Conservation (phyloP, 2,797 vertebrate genomes). For the Trichosurus vulpecula region DNA sequence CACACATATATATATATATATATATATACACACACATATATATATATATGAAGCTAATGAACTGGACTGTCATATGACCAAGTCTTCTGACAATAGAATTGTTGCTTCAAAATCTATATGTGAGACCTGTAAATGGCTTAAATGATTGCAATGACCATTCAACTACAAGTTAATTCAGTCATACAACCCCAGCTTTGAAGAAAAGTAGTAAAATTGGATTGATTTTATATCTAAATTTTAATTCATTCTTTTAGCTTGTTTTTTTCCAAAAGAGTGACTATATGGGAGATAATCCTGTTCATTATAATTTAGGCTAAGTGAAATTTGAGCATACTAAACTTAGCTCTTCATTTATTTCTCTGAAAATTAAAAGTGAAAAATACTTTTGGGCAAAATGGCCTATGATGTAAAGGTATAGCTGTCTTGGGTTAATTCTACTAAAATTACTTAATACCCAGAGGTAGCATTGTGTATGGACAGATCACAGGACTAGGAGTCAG, state of each 20-base stretch:
- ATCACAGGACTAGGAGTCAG: not conserved
- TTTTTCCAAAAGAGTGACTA: not conserved
- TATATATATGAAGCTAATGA: not conserved
- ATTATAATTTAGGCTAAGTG: not conserved
- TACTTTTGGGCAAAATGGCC: not conserved
- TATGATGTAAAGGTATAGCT: not conserved
- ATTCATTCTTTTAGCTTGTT: conserved; percentile 17
- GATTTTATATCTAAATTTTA: conserved; percentile 12
- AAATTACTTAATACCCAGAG: not conserved
- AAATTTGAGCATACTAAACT: conserved; percentile 8
- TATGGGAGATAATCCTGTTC: not conserved
- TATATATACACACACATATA: too few species aligned
- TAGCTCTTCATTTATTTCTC: not conserved
- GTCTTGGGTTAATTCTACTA: not conserved
- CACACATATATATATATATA: too few species aligned
- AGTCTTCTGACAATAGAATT: not conserved
- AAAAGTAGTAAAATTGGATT: not conserved
- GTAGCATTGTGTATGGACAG: not conserved
- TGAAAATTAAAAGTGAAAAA: not conserved
- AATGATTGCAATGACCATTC: not conserved
- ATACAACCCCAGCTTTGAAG: conserved; percentile 1
- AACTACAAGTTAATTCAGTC: not conserved
- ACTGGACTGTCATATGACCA: not conserved
- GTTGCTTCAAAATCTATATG: not conserved
- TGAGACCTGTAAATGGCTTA: not conserved